phyloP scores from a whole-genome alignment of 2,113 vertebrate species.

The Nerophis ophidion region DNA sequence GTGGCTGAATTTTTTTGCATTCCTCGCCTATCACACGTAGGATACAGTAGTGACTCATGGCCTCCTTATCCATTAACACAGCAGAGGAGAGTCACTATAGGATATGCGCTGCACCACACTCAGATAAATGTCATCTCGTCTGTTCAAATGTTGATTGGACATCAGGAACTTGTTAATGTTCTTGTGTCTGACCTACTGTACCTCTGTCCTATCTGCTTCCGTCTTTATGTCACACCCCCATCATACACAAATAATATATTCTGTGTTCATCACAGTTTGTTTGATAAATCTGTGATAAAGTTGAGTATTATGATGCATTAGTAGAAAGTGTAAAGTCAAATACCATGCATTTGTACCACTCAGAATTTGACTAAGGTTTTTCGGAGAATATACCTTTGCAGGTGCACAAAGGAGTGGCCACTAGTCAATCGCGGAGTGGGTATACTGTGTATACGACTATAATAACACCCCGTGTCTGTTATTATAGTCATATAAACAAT shows the following conservation, averaged over 20 bases:
- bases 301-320: no score
- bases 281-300: constrained; percentile 36
- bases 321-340: no score
- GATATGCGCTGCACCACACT: constrained; percentile 16
- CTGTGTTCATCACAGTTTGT: constrained; percentile 37
- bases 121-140: constrained; percentile 28
- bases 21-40: constrained; percentile 50
- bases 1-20: constrained; percentile 45
- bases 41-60: constrained; percentile 24
- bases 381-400: no score
- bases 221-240: constrained; percentile 6
- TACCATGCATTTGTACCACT: no score
- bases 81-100: constrained; percentile 18
- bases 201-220: constrained; percentile 17
- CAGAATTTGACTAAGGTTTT: no score
- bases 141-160: constrained; percentile 28
- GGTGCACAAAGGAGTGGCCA: no score
- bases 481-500: no score
- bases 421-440: no score
- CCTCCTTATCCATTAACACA: constrained; percentile 30
- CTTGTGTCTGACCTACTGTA: constrained; percentile 17
- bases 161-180: constrained; percentile 10
- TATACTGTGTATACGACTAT: no score
- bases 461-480: no score
- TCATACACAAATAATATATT: constrained; percentile 8